These are phyloP conservation scores for Brachynemurus nebulosus DNA, from an alignment of 2,888 invertebrate species.

Conservation along the genomic window DNA sequence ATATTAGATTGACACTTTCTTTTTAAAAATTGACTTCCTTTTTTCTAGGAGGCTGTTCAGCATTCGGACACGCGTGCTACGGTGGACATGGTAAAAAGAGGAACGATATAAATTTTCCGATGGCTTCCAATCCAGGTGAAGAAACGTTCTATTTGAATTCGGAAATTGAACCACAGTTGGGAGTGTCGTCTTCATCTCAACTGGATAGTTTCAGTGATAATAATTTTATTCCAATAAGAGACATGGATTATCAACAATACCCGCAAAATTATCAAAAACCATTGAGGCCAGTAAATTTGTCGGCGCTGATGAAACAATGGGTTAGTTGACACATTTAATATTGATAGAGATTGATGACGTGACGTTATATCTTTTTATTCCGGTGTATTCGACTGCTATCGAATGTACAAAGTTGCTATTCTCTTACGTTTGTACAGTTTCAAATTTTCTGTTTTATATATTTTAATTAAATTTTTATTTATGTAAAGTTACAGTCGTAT, in stretches of 20 bases:
- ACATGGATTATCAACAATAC: neutral
- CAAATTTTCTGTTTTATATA: no score
- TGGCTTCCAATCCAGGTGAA: slow-evolving; percentile 24
- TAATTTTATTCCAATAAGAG: neutral
- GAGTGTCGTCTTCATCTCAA: slow-evolving; percentile 22
- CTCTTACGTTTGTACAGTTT: no score
- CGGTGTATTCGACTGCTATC: no score
- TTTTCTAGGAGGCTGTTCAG: slow-evolving; percentile 49
- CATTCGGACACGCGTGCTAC: slow-evolving; percentile 61
- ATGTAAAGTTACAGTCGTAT: slow-evolving; percentile 26
- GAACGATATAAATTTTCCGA: slow-evolving; percentile 27
- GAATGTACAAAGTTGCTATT: no score
- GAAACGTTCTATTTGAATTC: no score
- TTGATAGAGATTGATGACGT: no score
- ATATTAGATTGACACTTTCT: neutral
- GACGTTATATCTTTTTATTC: no score
- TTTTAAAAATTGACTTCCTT: slow-evolving; percentile 16
- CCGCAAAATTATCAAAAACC: neutral
- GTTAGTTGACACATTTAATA: no score
- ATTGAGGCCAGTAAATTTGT: slow-evolving; percentile 17
- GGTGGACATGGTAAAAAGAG: slow-evolving; percentile 58
- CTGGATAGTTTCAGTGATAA: slow-evolving; percentile 21
- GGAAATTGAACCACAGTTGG: slow-evolving; percentile 20
- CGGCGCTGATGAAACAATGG: slow-evolving; percentile 32
- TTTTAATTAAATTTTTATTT: slow-evolving; percentile 3